phyloP scores from a whole-genome alignment of 2,888 invertebrate species.

The Dioctria linearis region DNA sequence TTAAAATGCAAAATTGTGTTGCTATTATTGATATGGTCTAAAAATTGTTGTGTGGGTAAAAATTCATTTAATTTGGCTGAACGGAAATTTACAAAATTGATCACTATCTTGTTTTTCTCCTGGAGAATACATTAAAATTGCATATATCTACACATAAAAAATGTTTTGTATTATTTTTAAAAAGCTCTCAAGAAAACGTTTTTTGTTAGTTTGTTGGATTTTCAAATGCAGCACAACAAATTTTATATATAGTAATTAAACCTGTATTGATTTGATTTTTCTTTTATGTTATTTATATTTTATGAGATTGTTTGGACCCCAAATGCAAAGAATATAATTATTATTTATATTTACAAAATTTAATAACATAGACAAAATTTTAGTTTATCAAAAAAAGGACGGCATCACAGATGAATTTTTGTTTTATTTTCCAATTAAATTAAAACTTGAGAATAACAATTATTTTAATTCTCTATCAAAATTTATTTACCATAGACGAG shows the following conservation, averaged over 20 bases:
- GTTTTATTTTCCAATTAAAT: constrained; percentile 28
- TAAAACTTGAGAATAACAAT: constrained; percentile 35
- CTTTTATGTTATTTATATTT: neutral
- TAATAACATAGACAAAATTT: constrained; percentile 2
- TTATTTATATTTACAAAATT: constrained; percentile 38
- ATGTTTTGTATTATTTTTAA: constrained; percentile 3
- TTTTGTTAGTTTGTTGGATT: neutral
- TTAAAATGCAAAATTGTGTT: constrained; percentile 43
- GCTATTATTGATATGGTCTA: constrained; percentile 39
- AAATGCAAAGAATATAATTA: constrained; percentile 22
- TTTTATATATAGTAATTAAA: neutral
- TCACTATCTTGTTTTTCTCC: neutral
- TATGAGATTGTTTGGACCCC: constrained; percentile 18
- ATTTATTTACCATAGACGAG: neutral
- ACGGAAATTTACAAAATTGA: neutral
- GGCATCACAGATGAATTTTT: constrained; percentile 49
- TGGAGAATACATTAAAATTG: neutral
- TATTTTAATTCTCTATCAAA: neutral
- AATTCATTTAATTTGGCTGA: neutral
- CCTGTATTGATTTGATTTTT: neutral
- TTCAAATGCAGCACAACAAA: neutral
- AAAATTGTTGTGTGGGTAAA: constrained; percentile 14
- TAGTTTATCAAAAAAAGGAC: constrained; percentile 41
- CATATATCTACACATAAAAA: too few relatives aligned
- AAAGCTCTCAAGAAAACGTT: constrained; percentile 24